These are phyloP conservation scores for Phaonia tiefii DNA, from an alignment of 2,888 invertebrate species.

Conservation along the genomic window DNA sequence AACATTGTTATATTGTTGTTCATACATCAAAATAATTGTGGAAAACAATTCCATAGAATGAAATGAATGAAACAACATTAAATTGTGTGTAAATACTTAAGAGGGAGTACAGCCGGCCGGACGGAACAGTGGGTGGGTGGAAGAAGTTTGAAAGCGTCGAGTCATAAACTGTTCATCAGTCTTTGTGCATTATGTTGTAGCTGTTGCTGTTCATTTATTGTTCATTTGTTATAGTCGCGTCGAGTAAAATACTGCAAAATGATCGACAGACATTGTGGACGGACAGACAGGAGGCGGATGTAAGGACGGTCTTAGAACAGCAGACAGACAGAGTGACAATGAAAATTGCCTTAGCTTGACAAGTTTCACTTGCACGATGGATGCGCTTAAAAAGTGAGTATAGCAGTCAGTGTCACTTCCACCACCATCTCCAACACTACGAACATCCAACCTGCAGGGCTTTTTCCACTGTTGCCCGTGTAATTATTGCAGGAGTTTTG, in stretches of 20 bases:
- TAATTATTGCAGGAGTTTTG: constrained; percentile 58
- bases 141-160: constrained; percentile 73
- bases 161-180: constrained; percentile 79
- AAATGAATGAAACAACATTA: constrained; percentile 51
- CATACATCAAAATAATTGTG: constrained; percentile 34
- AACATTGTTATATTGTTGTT: constrained; percentile 22
- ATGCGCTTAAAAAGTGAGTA: constrained; percentile 6
- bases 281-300: constrained; percentile 20
- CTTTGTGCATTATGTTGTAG: constrained; percentile 67
- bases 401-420: too few species aligned
- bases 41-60: constrained; percentile 20
- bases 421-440: constrained; percentile 18
- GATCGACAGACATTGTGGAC: constrained; percentile 34
- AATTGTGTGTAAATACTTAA: constrained; percentile 62
- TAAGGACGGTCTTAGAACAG: constrained; percentile 6
- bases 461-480: constrained; percentile 45
- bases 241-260: constrained; percentile 55
- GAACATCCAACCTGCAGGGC: constrained; percentile 42
- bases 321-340: constrained; percentile 47
- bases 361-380: constrained; percentile 58
- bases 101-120: constrained; percentile 14
- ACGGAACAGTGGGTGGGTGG: constrained; percentile 30
- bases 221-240: constrained; percentile 14
- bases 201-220: constrained; percentile 29
- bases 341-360: constrained; percentile 65